Evolutionary conservation across 2,888 invertebrate species (phyloP).

Genomic region (Archips xylosteana): DNA sequence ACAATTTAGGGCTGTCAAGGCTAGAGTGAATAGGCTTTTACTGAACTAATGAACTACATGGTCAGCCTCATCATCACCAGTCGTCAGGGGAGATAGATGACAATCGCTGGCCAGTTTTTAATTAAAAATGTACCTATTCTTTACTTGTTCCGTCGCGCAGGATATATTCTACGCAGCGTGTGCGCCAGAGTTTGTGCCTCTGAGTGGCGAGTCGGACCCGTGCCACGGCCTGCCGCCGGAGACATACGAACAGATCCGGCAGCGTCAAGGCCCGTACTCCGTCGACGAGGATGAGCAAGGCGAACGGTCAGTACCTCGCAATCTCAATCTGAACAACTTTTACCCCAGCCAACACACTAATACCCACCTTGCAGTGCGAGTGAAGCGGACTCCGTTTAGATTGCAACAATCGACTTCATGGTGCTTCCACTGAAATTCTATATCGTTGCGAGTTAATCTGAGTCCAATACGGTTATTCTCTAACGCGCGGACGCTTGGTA

Average conservation of each 20-base stretch:
- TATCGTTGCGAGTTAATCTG: no score
- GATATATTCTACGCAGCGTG: constrained; percentile 83
- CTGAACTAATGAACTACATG: no score
- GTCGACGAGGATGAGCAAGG: constrained; percentile 74
- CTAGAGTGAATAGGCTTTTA: not conserved
- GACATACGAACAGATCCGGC: constrained; percentile 71
- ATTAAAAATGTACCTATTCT: not conserved
- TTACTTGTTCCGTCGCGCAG: constrained; percentile 52
- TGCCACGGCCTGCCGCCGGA: constrained; percentile 69
- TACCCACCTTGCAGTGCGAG: no score
- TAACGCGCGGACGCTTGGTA: no score
- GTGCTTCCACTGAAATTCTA: no score
- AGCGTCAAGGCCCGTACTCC: constrained; percentile 68
- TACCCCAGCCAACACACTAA: not conserved
- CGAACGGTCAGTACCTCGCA: constrained; percentile 59
- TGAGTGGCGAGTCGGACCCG: constrained; percentile 75
- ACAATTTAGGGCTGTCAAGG: no score
- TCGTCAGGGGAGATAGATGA: no score
- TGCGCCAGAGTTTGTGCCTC: constrained; percentile 79
- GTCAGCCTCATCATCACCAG: no score
- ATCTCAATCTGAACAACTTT: not conserved
- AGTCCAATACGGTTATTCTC: no score
- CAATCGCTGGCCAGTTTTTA: no score
- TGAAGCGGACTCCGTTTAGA: no score
- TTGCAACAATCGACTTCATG: no score